Percentiles rank a stretch among this genome's conserved stretches.
Conservation (phyloP, 2,113 vertebrate genomes). For the Colius striatus region DNA sequence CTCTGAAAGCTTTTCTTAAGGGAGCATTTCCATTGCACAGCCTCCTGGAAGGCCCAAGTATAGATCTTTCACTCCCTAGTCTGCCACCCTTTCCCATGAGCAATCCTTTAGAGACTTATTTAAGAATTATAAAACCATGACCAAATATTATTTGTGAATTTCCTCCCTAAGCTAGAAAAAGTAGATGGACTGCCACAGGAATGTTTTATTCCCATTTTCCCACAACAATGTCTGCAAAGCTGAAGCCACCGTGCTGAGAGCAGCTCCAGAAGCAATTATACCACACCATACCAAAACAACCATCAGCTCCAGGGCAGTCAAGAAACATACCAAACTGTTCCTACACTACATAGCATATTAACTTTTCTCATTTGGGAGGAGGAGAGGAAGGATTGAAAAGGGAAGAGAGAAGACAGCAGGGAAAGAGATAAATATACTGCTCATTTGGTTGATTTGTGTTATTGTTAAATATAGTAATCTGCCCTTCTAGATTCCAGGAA, state of each 20-base stretch:
- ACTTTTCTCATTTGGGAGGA: not conserved
- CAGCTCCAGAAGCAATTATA: not conserved
- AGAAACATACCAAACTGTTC: not conserved
- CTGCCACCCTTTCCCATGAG: not conserved
- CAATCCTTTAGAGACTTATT: not conserved
- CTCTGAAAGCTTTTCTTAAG: not conserved
- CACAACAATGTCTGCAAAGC: not conserved
- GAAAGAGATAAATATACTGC: not conserved
- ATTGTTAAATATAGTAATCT: not conserved
- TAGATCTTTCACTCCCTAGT: not conserved
- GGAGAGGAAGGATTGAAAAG: not conserved
- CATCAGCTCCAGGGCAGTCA: accelerated
- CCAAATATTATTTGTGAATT: not conserved
- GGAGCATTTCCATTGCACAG: not conserved
- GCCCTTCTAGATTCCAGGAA: not conserved
- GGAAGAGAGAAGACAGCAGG: not conserved
- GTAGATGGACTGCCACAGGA: not conserved
- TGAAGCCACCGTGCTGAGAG: not conserved
- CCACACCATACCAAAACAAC: not conserved
- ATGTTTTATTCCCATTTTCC: not conserved
- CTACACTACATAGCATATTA: not conserved
- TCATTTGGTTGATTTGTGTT: not conserved
- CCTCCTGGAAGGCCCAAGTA: not conserved
- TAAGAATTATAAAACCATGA: not conserved
- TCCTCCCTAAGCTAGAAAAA: not conserved